phyloP scores from a whole-genome alignment of 2,797 vertebrate species.

The Gallinago nigripennis region DNA sequence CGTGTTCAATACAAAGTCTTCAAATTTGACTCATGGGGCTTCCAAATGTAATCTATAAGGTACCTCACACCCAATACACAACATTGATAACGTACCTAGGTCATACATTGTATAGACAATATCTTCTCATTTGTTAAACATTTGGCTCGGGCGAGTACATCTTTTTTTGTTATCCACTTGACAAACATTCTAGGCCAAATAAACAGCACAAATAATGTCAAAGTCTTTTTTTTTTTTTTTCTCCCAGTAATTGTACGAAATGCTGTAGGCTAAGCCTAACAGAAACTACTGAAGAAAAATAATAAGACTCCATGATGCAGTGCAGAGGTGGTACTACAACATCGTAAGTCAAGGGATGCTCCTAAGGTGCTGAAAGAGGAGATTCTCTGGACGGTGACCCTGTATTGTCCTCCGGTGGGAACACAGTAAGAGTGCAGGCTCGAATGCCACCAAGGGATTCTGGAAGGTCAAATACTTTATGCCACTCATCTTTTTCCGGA shows the following conservation, averaged over 20 bases:
- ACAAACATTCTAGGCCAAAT: constrained; percentile 78
- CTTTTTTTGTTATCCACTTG: constrained; percentile 59
- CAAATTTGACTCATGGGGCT: constrained; percentile 33
- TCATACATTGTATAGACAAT: constrained; percentile 65
- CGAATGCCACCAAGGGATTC: constrained; percentile 96
- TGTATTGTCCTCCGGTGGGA: constrained; percentile 92
- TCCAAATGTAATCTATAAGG: constrained; percentile 63
- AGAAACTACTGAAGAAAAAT: constrained; percentile 73
- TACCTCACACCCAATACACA: constrained; percentile 64
- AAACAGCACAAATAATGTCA: constrained; percentile 70
- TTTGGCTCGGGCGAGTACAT: constrained; percentile 71
- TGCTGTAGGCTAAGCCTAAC: constrained; percentile 75
- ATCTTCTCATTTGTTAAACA: constrained; percentile 65
- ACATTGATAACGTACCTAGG: constrained; percentile 70
- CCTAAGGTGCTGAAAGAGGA: constrained; percentile 94
- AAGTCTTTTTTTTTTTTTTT: constrained; percentile 39
- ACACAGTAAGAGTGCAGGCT: constrained; percentile 96
- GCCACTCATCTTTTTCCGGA: constrained; percentile 97
- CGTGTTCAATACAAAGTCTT: constrained; percentile 7
- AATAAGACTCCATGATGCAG: constrained; percentile 61
- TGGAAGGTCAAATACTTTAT: constrained; percentile 97
- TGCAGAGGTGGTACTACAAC: constrained; percentile 63
- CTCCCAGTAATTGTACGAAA: constrained; percentile 63
- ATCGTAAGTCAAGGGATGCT: constrained; percentile 39
- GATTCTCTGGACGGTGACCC: constrained; percentile 93